Conservation (phyloP, 1,140 invertebrate genomes). For the Maconellicoccus hirsutus region DNA sequence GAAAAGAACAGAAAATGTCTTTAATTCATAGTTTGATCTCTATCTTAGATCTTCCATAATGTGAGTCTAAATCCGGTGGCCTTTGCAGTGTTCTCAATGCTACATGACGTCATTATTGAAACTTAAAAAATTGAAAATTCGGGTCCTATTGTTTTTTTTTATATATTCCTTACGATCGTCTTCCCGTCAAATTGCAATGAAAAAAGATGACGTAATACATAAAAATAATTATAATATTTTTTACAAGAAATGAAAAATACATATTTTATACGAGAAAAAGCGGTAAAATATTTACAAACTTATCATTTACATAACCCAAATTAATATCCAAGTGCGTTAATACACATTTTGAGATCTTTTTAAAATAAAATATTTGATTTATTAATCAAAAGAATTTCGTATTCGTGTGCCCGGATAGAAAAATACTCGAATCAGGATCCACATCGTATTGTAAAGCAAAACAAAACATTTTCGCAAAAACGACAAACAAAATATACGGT, state of each 20-base stretch:
- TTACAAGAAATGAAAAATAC: slow-evolving; percentile 14
- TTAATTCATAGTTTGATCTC: too few relatives aligned
- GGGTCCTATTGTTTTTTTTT: too few relatives aligned
- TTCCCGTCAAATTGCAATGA: not conserved
- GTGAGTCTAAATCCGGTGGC: too few relatives aligned
- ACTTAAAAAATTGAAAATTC: too few relatives aligned
- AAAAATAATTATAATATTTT: slow-evolving; percentile 11
- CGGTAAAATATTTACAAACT: slow-evolving; percentile 19
- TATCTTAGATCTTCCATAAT: too few relatives aligned
- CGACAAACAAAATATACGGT: not conserved
- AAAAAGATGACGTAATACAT: not conserved
- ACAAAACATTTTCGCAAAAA: not conserved
- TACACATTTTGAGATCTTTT: slow-evolving; percentile 20
- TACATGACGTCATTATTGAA: too few relatives aligned
- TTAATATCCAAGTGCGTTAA: slow-evolving; percentile 18
- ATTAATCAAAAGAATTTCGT: not conserved
- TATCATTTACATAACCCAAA: slow-evolving; percentile 14
- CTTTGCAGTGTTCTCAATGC: too few relatives aligned
- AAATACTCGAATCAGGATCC: not conserved
- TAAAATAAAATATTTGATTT: not conserved
- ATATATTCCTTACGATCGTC: too few relatives aligned
- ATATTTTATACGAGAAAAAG: slow-evolving; percentile 13
- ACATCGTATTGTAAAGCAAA: not conserved
- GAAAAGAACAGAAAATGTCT: too few relatives aligned
- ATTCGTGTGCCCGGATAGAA: not conserved